Percentiles rank a stretch among this genome's conserved stretches.
Conservation (phyloP, 2,888 invertebrate species). For the Druceiella hillmani region DNA sequence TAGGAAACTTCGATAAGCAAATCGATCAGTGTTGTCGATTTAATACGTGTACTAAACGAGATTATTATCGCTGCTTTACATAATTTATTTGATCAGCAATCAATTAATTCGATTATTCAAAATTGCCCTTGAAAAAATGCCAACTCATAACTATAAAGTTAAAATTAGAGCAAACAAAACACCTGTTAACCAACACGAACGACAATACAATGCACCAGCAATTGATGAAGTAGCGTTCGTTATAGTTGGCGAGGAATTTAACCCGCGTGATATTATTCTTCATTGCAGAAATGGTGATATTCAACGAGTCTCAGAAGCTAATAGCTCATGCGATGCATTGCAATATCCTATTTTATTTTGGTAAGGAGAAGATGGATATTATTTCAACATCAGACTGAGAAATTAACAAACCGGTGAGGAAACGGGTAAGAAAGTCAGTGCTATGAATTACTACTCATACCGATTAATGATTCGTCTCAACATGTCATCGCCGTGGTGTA, state of each 20-base stretch:
- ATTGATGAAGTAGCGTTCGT: slow-evolving; percentile 22
- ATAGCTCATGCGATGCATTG: slow-evolving; percentile 27
- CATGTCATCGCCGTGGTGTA: too few species aligned
- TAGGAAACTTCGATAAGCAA: slow-evolving; percentile 19
- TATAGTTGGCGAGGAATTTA: slow-evolving; percentile 21
- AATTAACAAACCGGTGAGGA: slow-evolving; percentile 18
- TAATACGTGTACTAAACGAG: too few species aligned
- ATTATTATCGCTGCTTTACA: slow-evolving; percentile 20
- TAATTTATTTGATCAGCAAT: too few species aligned
- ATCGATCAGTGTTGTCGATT: slow-evolving; percentile 20
- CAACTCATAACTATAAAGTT: slow-evolving; percentile 19
- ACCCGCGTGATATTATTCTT: slow-evolving; percentile 15
- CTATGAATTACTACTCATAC: too few species aligned
- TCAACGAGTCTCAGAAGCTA: slow-evolving; percentile 26
- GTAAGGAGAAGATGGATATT: slow-evolving; percentile 24
- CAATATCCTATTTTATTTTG: slow-evolving; percentile 29
- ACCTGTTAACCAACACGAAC: slow-evolving; percentile 11
- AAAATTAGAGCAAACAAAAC: slow-evolving; percentile 18
- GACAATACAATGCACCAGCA: slow-evolving; percentile 20
- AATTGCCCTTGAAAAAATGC: slow-evolving; percentile 17
- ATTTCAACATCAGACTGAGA: slow-evolving; percentile 15
- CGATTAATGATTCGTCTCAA: too few species aligned
- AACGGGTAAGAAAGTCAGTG: slow-evolving; percentile 25
- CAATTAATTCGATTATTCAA: slow-evolving; percentile 14
- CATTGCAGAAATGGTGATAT: slow-evolving; percentile 17